Evolutionary conservation across 2,888 invertebrate genomes (phyloP).

Genomic region (Erpobdella octoculata): DNA sequence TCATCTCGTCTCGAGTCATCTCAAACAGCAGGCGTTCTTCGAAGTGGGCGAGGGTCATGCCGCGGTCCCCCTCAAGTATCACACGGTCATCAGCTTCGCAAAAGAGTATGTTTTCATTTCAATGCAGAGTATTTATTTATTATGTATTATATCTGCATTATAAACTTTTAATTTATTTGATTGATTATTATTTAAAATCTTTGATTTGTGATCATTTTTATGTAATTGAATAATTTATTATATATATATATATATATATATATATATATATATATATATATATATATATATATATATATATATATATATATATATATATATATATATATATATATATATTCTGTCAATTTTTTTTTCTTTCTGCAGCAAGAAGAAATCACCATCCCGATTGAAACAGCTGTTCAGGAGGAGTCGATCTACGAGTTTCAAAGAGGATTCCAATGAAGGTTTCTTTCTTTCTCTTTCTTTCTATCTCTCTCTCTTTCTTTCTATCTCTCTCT

Average conservation of each 20-base stretch:
- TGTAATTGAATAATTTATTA: background rate
- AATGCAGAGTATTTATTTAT: background rate
- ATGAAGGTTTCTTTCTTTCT: background rate
- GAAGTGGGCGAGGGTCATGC: conserved; percentile 63
- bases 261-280: background rate
- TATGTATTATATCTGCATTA: background rate
- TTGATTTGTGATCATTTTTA: background rate
- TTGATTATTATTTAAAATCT: background rate
- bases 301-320: background rate
- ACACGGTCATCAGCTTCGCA: conserved; percentile 84
- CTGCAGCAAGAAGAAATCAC: conserved; percentile 27
- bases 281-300: background rate
- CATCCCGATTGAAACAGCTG: conserved; percentile 11
- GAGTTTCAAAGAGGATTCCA: conserved; percentile 9
- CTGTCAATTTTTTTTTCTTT: too few relatives aligned
- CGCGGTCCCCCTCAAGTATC: conserved; percentile 71
- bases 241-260: background rate
- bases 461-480: too few relatives aligned
- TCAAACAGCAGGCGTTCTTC: conserved; percentile 45
- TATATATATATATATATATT: background rate
- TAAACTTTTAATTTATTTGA: background rate
- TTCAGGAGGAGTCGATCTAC: conserved; percentile 22
- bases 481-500: too few relatives aligned
- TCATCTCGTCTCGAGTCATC: conserved; percentile 42
- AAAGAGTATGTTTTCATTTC: conserved; percentile 34